Base-by-base conservation (phyloP, 2,113 vertebrate genomes). In the Prionailurus bengalensis region DNA sequence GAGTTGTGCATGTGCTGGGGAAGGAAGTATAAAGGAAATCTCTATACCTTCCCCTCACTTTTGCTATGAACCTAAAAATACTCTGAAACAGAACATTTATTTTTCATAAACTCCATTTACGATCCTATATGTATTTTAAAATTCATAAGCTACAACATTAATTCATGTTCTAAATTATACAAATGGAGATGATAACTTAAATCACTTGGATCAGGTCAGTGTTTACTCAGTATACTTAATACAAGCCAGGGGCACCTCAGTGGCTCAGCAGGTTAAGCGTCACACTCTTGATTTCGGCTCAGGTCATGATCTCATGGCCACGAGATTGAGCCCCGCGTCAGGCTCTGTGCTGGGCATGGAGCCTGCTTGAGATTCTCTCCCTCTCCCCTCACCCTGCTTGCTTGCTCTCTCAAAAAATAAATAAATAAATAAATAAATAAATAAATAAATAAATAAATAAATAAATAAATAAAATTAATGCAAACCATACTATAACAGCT, bases 61-160 rank as follows among this genome's bases (percentile, higher is more conserved):
- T 76, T 84, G 55, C 42, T 93, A 7, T 76, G 17, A 85, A 84
- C 42, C 14, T 33, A 85, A 63, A 92, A 74, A 27, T 74, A 61
- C 15, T 85, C 42, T 93, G 63, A 48, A n/a, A 92, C 65, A 36
- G 14, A 55, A 55, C 31, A 31, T 74, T 36, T 79, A 51, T 39
- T 71, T 79, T 94, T 63, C 53, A 73, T 61, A 27, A 94, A 87
- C 21, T 79, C 23, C 21, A 84, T 3, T 89, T 95, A n/a, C n/a
- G 14, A 87, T 58, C 31, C 39, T 94, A n/a, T n/a, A 87, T 33
- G 48, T 29, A 36, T 61, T 71, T 23, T 71, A 89, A 89, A 61
- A 76, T n/a, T 90, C n/a, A 13, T 78, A 53, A 78, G 14, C 79
- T 84, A 90, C 78, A 76, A 83, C 36, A 66, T 76, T 84, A 90